These are phyloP conservation scores for Lepus timidus DNA, from an alignment of 2,113 vertebrate genomes.

Conservation along the genomic window DNA sequence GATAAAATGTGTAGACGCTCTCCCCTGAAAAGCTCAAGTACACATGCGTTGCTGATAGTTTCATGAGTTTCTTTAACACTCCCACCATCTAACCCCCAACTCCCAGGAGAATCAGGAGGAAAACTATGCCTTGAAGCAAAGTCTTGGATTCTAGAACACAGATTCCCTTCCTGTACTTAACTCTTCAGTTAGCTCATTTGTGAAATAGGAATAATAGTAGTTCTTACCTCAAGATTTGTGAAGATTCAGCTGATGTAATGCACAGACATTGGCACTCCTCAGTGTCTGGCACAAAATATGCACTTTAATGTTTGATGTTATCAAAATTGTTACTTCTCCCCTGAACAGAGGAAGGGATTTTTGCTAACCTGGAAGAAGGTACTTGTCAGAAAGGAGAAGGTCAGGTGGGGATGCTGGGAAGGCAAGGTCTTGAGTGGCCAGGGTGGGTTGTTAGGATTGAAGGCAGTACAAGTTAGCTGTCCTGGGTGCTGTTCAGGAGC, in stretches of 20 bases:
- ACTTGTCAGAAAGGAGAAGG: neutral
- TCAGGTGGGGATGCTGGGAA: neutral
- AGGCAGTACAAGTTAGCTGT: neutral
- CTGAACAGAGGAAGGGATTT: neutral
- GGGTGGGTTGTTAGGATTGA: neutral
- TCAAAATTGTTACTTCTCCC: neutral
- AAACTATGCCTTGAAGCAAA: constrained; percentile 20
- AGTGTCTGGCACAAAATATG: neutral
- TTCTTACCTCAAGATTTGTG: neutral
- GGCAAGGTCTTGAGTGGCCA: neutral
- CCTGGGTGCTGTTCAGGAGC: neutral
- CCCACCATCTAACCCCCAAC: neutral
- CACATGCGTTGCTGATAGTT: neutral
- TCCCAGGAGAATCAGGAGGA: neutral
- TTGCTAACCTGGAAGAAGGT: neutral
- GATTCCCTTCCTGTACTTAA: constrained; percentile 3
- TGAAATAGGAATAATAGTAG: constrained; percentile 52
- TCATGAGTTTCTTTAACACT: neutral
- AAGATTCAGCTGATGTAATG: constrained; percentile 3
- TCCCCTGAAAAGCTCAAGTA: neutral
- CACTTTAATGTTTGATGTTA: neutral
- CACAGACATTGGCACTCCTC: neutral
- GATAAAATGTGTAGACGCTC: constrained; percentile 7
- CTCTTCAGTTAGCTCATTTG: constrained; percentile 28
- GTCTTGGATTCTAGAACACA: constrained; percentile 42